Conservation (phyloP, 2,888 invertebrate genomes). For the Drosophila borealis region DNA sequence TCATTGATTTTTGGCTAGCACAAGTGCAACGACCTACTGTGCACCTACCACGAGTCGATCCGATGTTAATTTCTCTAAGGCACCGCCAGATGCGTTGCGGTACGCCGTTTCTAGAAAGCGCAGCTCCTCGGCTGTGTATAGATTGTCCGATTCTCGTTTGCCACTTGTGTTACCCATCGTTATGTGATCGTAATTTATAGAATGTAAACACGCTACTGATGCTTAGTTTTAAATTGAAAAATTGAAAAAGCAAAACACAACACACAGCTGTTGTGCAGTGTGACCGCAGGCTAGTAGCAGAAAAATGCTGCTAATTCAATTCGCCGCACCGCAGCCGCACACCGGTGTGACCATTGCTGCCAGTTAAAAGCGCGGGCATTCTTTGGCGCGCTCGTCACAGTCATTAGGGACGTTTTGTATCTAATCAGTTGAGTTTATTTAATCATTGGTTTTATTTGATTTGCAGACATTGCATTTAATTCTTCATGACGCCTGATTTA, state of each 20-base stretch:
- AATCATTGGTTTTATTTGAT: no score
- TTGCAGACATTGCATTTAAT: no score
- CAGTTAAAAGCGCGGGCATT: not conserved
- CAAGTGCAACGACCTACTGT: conserved; percentile 46
- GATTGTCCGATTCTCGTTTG: conserved; percentile 65
- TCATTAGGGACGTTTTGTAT: not conserved
- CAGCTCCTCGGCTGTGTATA: conserved; percentile 76
- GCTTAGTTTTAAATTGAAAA: conserved; percentile 43
- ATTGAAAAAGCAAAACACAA: conserved; percentile 46
- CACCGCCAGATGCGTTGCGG: conserved; percentile 69
- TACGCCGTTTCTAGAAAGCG: conserved; percentile 77
- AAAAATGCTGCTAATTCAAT: conserved; percentile 2
- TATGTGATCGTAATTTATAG: conserved; percentile 16
- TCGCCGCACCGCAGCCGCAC: conserved; percentile 4
- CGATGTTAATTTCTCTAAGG: conserved; percentile 76
- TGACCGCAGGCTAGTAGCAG: conserved; percentile 19
- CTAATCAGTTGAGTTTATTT: no score
- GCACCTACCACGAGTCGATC: conserved; percentile 75
- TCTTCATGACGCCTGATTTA: no score
- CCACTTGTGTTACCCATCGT: conserved; percentile 64
- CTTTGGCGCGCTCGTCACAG: not conserved
- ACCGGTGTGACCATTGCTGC: not conserved
- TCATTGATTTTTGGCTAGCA: conserved; percentile 62
- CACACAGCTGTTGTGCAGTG: conserved; percentile 51
- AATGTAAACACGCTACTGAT: conserved; percentile 55